These are phyloP conservation scores for Mellivora capensis DNA, from an alignment of 2,113 vertebrate genomes.

Conservation along the genomic window DNA sequence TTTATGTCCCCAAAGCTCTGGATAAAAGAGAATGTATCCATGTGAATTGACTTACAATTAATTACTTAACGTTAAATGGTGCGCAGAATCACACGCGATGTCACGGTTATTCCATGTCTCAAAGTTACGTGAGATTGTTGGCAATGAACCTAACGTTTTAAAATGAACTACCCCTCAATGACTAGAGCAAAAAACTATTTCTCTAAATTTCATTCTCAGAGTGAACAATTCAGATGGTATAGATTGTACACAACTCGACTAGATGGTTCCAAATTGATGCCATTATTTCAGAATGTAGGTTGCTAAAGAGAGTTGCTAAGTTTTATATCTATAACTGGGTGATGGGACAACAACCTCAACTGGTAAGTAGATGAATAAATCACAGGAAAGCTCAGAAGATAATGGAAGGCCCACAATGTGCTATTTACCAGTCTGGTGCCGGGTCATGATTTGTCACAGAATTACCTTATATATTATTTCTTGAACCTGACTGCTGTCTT, in stretches of 20 bases:
- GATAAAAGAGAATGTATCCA: not conserved
- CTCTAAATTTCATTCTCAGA: not conserved
- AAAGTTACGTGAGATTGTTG: not conserved
- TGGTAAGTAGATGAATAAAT: not conserved
- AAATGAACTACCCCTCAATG: not conserved
- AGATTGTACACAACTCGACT: not conserved
- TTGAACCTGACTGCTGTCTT: constrained; percentile 19
- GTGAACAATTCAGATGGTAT: not conserved
- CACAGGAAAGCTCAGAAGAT: not conserved
- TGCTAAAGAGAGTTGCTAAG: not conserved
- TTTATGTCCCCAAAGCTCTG: not conserved
- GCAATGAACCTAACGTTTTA: not conserved
- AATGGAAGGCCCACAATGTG: not conserved
- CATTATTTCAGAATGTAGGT: not conserved
- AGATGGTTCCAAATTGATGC: not conserved
- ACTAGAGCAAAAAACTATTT: not conserved
- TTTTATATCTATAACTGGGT: not conserved
- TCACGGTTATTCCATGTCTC: not conserved
- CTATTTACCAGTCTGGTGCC: not conserved
- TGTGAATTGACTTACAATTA: not conserved
- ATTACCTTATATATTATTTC: constrained; percentile 50
- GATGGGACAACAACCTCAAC: not conserved
- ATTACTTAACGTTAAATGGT: not conserved
- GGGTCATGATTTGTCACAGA: not conserved
- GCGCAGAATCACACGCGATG: not conserved